These are phyloP conservation scores for Noctua pronuba DNA, from an alignment of 2,888 invertebrate species.

Conservation along the genomic window DNA sequence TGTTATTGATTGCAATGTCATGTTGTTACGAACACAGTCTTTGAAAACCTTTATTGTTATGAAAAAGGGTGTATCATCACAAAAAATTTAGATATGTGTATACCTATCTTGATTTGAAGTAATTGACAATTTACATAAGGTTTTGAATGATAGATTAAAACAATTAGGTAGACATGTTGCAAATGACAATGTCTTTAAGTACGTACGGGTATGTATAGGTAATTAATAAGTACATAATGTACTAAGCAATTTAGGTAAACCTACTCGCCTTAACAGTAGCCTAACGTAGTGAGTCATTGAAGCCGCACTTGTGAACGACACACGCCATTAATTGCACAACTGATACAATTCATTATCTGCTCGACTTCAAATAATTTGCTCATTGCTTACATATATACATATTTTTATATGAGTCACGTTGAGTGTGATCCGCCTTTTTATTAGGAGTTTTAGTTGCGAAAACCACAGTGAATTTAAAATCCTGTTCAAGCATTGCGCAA, in stretches of 20 bases:
- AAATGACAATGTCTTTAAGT: background rate
- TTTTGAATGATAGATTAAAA: background rate
- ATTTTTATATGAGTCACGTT: constrained; percentile 43
- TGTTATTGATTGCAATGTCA: background rate
- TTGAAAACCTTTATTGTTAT: background rate
- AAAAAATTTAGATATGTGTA: background rate
- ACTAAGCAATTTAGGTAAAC: background rate
- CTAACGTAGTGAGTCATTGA: constrained; percentile 74
- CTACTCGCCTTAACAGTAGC: constrained; percentile 60
- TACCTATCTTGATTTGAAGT: background rate
- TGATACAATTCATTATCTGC: constrained; percentile 74
- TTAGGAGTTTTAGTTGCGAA: constrained; percentile 3
- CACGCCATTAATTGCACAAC: constrained; percentile 74
- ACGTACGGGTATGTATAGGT: background rate
- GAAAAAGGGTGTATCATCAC: background rate
- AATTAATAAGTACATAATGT: background rate
- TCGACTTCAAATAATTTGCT: constrained; percentile 67
- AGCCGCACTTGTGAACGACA: constrained; percentile 66
- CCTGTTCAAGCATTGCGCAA: background rate
- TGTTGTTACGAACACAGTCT: background rate
- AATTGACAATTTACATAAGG: background rate
- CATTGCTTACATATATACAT: constrained; percentile 39
- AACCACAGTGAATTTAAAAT: background rate
- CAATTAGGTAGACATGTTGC: background rate
- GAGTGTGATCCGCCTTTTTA: background rate